Evolutionary conservation across 2,888 invertebrate genomes (phyloP), one percentile per base, ranked within the genome.

Genomic region (Phyllotreta cruciferae): DNA sequence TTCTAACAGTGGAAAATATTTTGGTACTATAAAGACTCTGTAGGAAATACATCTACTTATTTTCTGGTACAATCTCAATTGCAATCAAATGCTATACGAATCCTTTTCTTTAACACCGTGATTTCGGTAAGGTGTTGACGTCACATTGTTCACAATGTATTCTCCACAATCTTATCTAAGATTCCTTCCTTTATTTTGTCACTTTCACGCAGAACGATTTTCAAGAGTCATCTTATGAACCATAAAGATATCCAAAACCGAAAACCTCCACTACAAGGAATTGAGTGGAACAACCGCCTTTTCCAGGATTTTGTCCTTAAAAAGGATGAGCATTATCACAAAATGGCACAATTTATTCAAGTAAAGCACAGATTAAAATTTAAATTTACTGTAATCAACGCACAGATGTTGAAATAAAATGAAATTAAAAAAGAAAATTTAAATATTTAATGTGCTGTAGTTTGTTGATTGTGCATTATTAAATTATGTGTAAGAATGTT

Each of bases 211-310:
- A 39, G 14, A 39, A 53, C 11, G 38, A 39, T 53, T 53, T 53
- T 53, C 53, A 38, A 39, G 53, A 53, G 53, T 39, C 39, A 53
- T 53, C 53, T 39, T 41, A 39, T 53, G 39, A 53, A 8, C 38
- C 53, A 53, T 38, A 39, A 39, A 39, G 38, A 53, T 53, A 53
- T 53, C 53, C 39, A 39, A 53, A 53, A 53, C 53, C 39, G 53
- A 53, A 53, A 53, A 53, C 8, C 53, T 11, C 11, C 52, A 52
- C 53, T 53, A 39, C 53, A 53, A 38, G 39, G 53, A 24, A 53
- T 53, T 39, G 37, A 36, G 37, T 36, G 52, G 53, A 39, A 53
- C 39, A 13, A 37, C 34, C 38, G 14, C 39, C 39, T 8, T 53
- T 53, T 53, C 39, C 39, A 53, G 53, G 38, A 53, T 53, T 53